phyloP scores from a whole-genome alignment of 2,797 vertebrate species.

The Rhincodon typus region DNA sequence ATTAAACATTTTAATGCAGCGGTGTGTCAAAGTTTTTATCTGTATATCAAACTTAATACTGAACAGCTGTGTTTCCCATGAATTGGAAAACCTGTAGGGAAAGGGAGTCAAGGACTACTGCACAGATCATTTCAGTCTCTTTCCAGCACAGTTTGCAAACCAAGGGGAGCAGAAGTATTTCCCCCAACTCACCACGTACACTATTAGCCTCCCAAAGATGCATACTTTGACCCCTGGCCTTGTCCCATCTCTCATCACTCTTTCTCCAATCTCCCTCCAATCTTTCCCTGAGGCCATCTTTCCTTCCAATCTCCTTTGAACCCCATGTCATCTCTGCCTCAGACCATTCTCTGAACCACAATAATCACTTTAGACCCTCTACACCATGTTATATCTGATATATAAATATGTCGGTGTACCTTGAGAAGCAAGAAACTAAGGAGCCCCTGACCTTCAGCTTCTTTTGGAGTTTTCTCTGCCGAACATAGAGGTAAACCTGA shows the following conservation, averaged over 20 bases:
- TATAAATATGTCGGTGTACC: too few species aligned
- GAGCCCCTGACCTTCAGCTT: too few species aligned
- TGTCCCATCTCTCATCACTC: not conserved
- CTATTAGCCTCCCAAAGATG: not conserved
- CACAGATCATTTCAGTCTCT: not conserved
- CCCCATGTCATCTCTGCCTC: not conserved
- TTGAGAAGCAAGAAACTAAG: not conserved
- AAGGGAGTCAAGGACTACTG: not conserved
- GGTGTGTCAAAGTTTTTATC: not conserved
- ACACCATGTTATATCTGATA: too few species aligned
- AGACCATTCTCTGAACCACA: not conserved
- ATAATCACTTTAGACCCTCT: not conserved
- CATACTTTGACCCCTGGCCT: not conserved
- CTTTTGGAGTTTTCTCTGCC: not conserved
- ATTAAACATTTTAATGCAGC: not conserved
- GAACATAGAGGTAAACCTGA: not conserved
- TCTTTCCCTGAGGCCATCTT: not conserved
- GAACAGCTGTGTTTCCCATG: not conserved
- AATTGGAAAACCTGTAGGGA: not conserved
- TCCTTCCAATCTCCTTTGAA: not conserved
- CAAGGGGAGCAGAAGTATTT: not conserved
- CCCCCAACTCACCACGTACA: not conserved
- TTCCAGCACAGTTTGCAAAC: not conserved
- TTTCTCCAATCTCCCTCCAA: not conserved
- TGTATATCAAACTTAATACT: not conserved